Base-by-base conservation (phyloP, 2,797 vertebrate species). In the Nyctibius grandis region DNA sequence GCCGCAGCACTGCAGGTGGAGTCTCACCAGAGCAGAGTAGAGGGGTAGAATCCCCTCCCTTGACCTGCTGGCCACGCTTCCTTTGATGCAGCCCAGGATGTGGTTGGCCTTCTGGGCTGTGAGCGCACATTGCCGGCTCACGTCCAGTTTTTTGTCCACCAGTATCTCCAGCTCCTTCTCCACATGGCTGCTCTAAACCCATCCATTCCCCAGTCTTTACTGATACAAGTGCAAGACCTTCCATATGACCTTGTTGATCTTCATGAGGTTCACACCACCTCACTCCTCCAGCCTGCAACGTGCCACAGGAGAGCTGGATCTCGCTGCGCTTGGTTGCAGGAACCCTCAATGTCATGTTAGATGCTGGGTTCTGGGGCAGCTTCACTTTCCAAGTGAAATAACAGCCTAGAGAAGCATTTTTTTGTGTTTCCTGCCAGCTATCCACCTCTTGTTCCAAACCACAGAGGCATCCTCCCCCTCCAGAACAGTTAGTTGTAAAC, bases 81-180 rank as follows among this genome's bases (percentile, higher is more conserved):
- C 16, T 11, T 10, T 8, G 54, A 16, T 31, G 40, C 36, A 79
- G 34, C 34, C 44, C 42, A 68, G 20, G 28, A 33, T 5, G 4
- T 1, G 1, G 3, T 22, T 40, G 63, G 40, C 47, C 47, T 64
- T 72, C n/a, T 65, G 31, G 67, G 45, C 69, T 57, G 25, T 3
- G 1, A 31, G 29, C 4, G 0, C 31, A 64, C 6, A 0, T 4
- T 15, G 53, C 61, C 3, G 3, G 18, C 9, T 57, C 18, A 4
- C 17, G 20, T 53, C 57, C 53, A 25, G 6, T 22, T 48, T 81
- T 75, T 68, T 5, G 14, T 50, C 18, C 16, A 38, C 42, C 13
- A 3, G 21, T 42, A 40, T 15, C 34, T 50, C 63, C 42, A 18
- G 17, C 5, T 47, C 42, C 38, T 72, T 33, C 73, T 73, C n/a